Evolutionary conservation across 2,888 invertebrate species (phyloP).

Genomic region (Alcis repandata): DNA sequence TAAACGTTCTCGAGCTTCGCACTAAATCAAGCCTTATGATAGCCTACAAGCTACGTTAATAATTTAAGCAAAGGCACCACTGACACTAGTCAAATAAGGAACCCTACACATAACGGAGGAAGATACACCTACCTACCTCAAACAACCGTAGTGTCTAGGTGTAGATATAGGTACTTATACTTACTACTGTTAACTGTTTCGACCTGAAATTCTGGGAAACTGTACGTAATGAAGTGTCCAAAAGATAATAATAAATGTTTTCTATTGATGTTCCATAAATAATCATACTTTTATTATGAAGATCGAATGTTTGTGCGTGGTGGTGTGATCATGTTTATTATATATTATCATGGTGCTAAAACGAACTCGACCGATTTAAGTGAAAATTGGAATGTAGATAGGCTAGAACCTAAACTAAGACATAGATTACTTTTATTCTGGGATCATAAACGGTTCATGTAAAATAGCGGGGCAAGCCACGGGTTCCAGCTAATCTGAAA

Average conservation of each 20-base stretch:
- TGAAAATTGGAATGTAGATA: too few species aligned
- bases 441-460: too few species aligned
- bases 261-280: background rate
- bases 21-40: background rate
- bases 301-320: too few species aligned
- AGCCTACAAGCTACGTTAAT: background rate
- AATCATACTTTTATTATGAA: too few species aligned
- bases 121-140: background rate
- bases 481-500: too few species aligned
- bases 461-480: too few species aligned
- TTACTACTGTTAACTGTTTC: background rate
- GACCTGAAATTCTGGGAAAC: conserved; percentile 3
- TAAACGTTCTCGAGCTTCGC: too few species aligned
- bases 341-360: too few species aligned
- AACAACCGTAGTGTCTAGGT: background rate
- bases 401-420: background rate
- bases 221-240: background rate
- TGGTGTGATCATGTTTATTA: too few species aligned
- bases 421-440: too few species aligned
- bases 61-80: background rate
- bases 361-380: too few species aligned
- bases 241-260: background rate
- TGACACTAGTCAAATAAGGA: conserved; percentile 1
- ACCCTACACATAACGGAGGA: background rate
- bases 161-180: background rate